Percentiles rank a stretch among this genome's conserved stretches.
These are phyloP conservation scores for Hippolais icterina DNA, from an alignment of 2,113 vertebrate genomes.

Conservation along the genomic window DNA sequence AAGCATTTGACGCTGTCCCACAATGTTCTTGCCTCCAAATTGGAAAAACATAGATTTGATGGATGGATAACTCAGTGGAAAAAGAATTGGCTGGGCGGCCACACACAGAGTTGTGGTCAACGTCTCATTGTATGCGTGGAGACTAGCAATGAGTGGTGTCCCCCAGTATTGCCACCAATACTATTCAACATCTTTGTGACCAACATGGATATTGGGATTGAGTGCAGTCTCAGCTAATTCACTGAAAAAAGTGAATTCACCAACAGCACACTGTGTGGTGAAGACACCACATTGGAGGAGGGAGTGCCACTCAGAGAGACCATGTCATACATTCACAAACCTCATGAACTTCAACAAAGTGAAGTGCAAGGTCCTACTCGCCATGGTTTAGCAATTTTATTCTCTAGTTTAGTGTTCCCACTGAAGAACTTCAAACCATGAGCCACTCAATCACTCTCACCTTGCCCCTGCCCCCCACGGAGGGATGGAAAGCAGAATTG, in stretches of 20 bases:
- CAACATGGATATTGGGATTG: background rate
- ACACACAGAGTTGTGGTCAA: background rate
- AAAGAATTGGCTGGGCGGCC: background rate
- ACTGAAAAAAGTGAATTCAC: background rate
- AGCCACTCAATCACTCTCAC: no score
- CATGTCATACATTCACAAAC: background rate
- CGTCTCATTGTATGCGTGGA: accelerated
- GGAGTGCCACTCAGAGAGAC: background rate
- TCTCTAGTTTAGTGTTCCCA: background rate
- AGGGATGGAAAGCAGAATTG: background rate
- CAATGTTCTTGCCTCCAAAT: background rate
- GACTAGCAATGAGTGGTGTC: background rate
- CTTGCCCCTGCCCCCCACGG: background rate
- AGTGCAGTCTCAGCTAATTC: background rate
- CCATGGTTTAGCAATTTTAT: background rate
- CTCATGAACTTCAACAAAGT: background rate
- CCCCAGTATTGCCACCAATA: no score
- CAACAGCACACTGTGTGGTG: background rate
- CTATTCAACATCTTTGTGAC: background rate
- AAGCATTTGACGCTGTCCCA: background rate
- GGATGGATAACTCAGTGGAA: background rate
- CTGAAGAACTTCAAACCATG: background rate
- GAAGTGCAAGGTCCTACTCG: background rate
- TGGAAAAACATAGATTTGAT: background rate
- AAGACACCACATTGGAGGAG: background rate